These are phyloP conservation scores for Carcharodon carcharias DNA, from an alignment of 2,797 vertebrate genomes.

Conservation along the genomic window DNA sequence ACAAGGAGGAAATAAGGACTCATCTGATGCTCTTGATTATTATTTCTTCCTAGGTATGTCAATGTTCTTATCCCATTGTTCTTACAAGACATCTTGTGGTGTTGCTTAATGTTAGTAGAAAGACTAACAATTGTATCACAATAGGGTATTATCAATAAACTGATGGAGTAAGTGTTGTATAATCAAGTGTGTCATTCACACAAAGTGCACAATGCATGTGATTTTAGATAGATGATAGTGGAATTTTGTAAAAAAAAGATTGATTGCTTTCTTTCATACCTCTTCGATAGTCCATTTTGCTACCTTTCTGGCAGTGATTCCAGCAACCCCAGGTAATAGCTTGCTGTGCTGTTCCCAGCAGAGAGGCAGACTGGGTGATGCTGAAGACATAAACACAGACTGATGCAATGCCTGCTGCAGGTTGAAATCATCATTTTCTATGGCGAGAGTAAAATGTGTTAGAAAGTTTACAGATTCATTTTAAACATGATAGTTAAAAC, in stretches of 20 bases:
- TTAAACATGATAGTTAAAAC: neutral
- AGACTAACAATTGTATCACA: neutral
- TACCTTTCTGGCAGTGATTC: constrained; percentile 74
- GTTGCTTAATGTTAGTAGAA: neutral
- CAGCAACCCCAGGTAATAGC: constrained; percentile 71
- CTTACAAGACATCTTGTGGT: neutral
- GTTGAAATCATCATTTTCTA: constrained; percentile 57
- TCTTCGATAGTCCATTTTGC: constrained; percentile 75
- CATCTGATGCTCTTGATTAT: neutral
- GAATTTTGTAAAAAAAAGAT: neutral
- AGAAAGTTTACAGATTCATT: neutral
- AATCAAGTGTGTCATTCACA: neutral
- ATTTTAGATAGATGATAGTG: neutral
- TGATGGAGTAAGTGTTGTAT: neutral
- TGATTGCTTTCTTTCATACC: constrained; percentile 48
- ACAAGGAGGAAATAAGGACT: neutral
- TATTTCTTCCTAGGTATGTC: neutral
- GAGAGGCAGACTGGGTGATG: constrained; percentile 61
- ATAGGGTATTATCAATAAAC: neutral
- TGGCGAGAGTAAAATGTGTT: neutral
- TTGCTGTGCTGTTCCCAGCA: constrained; percentile 79
- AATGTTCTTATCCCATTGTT: neutral
- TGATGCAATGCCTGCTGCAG: constrained; percentile 61
- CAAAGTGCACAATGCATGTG: neutral
- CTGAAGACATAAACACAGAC: constrained; percentile 65